These are phyloP conservation scores for Callipepla californica DNA, from an alignment of 2,113 vertebrate species.

Conservation along the genomic window DNA sequence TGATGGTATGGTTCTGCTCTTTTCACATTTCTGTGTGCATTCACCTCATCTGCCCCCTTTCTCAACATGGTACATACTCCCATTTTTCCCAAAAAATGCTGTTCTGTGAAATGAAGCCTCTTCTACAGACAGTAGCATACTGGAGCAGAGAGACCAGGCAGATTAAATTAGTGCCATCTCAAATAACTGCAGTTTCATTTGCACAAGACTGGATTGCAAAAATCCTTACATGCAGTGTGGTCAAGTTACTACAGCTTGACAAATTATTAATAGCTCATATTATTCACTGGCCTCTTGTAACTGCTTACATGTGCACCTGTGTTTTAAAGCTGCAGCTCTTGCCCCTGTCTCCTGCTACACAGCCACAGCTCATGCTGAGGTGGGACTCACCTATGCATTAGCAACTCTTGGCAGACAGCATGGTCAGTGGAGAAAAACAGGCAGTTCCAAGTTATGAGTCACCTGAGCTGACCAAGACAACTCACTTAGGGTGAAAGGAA, in stretches of 20 bases:
- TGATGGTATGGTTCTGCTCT: background rate
- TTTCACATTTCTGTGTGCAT: background rate
- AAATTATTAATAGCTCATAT: background rate
- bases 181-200: background rate
- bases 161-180: background rate
- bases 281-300: background rate
- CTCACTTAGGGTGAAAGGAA: background rate
- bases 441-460: background rate
- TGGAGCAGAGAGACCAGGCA: background rate
- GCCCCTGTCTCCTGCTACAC: background rate
- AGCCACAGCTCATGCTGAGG: background rate
- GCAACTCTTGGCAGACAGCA: accelerated
- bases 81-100: background rate
- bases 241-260: background rate
- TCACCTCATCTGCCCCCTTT: background rate
- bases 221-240: background rate
- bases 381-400: background rate
- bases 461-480: background rate
- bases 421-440: background rate
- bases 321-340: background rate
- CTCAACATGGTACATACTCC: background rate
- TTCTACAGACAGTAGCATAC: background rate
- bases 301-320: background rate
- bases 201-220: background rate
- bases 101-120: background rate